Evolutionary conservation across 2,888 invertebrate genomes (phyloP).

Genomic region (Rotaria magnacalcarata): DNA sequence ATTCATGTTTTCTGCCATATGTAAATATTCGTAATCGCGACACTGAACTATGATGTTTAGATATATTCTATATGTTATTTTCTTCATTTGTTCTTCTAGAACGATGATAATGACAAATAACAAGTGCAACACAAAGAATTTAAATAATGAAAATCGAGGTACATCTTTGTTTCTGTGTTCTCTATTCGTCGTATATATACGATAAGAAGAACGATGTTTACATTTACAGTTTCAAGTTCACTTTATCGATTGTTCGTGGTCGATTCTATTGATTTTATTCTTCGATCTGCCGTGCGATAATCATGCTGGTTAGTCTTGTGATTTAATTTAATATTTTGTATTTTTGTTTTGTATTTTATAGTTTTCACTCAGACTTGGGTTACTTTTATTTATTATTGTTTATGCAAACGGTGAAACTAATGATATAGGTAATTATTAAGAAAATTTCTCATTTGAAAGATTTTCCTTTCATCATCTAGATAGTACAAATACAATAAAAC

Average conservation of each 20-base stretch:
- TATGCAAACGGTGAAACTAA: not conserved
- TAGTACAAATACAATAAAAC: no score
- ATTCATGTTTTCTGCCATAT: no score
- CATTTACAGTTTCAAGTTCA: not conserved
- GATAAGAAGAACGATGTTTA: not conserved
- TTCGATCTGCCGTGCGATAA: not conserved
- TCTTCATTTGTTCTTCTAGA: not conserved
- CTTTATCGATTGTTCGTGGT: not conserved
- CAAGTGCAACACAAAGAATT: not conserved
- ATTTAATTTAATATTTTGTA: not conserved
- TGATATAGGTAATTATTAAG: not conserved
- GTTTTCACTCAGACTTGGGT: not conserved
- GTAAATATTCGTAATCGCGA: not conserved
- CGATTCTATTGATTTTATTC: not conserved
- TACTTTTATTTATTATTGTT: not conserved
- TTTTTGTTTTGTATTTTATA: not conserved
- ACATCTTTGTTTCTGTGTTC: not conserved
- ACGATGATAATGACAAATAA: not conserved
- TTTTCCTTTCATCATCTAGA: no score
- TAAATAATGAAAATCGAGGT: not conserved
- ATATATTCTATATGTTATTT: not conserved
- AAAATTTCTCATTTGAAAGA: not conserved
- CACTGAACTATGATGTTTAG: not conserved
- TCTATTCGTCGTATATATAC: not conserved
- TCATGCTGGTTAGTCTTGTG: not conserved